Percentiles rank a stretch among this genome's conserved stretches.
Evolutionary conservation across 2,888 invertebrate genomes (phyloP).

Genomic region (Nasonia oneida): DNA sequence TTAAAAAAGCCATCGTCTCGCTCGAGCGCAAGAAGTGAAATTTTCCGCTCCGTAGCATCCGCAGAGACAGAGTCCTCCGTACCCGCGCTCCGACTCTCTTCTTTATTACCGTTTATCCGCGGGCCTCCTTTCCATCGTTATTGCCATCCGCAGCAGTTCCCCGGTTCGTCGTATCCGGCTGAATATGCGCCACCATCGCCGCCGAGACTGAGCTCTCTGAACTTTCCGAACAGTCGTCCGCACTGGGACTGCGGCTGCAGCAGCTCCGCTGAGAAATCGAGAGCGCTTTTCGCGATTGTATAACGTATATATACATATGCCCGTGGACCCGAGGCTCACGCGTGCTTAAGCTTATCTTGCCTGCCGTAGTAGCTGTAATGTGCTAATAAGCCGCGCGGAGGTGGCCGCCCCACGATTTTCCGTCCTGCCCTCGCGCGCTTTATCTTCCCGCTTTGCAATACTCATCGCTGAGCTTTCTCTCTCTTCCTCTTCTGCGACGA

Average conservation of each 20-base stretch:
- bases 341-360: conserved; percentile 45
- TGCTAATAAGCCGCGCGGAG: conserved; percentile 46
- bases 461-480: background rate
- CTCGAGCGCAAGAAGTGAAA: conserved; percentile 45
- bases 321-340: background rate
- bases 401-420: conserved; percentile 8
- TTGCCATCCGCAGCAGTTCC: conserved; percentile 7
- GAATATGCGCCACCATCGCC: conserved; percentile 25
- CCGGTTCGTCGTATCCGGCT: conserved; percentile 31
- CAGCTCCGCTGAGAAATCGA: conserved; percentile 55
- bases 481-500: background rate
- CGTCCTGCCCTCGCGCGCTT: background rate
- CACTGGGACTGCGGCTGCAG: conserved; percentile 35
- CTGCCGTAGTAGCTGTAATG: conserved; percentile 26
- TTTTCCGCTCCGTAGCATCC: conserved; percentile 47
- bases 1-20: conserved; percentile 48
- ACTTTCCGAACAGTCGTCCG: conserved; percentile 55
- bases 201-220: background rate
- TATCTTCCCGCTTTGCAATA: background rate
- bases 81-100: background rate
- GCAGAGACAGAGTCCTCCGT: background rate
- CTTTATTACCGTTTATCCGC: background rate
- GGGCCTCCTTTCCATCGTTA: conserved; percentile 9
- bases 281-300: conserved; percentile 31
- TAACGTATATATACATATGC: background rate